phyloP scores from a whole-genome alignment of 2,888 invertebrate species.

The Cataglyphis cursor region DNA sequence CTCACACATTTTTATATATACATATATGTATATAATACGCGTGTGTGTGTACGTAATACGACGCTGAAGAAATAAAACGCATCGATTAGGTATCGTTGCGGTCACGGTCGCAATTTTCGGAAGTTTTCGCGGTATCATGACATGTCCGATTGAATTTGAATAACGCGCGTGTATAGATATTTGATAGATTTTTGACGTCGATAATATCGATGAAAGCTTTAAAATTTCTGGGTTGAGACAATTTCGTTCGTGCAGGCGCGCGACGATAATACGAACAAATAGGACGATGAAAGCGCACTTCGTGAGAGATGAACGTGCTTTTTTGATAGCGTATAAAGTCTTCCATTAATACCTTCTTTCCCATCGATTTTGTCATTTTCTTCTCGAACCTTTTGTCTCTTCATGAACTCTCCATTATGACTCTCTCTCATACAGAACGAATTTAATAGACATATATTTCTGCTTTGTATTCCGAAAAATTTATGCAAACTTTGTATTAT shows the following conservation, averaged over 20 bases:
- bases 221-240: background rate
- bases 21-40: background rate
- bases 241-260: background rate
- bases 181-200: slow-evolving; percentile 26
- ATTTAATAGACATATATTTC: background rate
- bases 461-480: background rate
- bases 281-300: background rate
- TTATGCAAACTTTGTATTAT: background rate
- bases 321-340: background rate
- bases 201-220: background rate
- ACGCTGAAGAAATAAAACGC: background rate
- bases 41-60: background rate
- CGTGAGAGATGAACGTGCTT: background rate
- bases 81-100: background rate
- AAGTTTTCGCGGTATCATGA: slow-evolving; percentile 13
- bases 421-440: background rate
- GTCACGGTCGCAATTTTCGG: slow-evolving; percentile 18
- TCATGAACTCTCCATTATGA: background rate
- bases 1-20: background rate
- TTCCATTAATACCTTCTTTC: background rate
- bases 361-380: background rate
- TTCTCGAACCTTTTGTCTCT: background rate
- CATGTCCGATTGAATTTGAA: slow-evolving; percentile 21
- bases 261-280: slow-evolving; percentile 3
- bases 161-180: slow-evolving; percentile 9